phyloP scores from a whole-genome alignment of 1,140 invertebrate species.

The Zaprionus davidi region DNA sequence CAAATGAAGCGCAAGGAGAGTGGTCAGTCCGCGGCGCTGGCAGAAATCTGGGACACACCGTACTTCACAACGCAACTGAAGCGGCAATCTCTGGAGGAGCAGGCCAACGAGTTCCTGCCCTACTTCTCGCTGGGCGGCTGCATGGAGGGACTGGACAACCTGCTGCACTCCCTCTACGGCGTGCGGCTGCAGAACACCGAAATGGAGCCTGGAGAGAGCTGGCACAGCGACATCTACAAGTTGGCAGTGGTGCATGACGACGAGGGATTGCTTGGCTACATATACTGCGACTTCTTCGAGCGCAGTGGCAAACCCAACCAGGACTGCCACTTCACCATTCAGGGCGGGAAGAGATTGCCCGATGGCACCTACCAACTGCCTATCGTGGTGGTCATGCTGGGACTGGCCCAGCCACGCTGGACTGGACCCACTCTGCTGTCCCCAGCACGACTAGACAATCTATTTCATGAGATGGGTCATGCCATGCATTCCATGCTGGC shows the following conservation, averaged over 20 bases:
- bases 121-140: conserved; percentile 97
- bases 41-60: conserved; percentile 93
- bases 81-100: conserved; percentile 88
- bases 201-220: conserved; percentile 90
- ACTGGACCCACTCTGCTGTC: conserved; percentile 92
- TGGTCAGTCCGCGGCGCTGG: conserved; percentile 65
- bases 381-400: conserved; percentile 97
- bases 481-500: conserved; percentile 99
- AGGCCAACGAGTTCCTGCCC: conserved; percentile 89
- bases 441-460: conserved; percentile 95
- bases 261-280: conserved; percentile 94
- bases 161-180: conserved; percentile 92
- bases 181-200: conserved; percentile 90
- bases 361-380: conserved; percentile 96
- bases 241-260: conserved; percentile 91
- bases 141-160: conserved; percentile 96
- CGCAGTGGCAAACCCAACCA: conserved; percentile 95
- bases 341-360: conserved; percentile 92
- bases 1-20: conserved; percentile 87
- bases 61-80: conserved; percentile 91
- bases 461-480: conserved; percentile 99
- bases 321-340: conserved; percentile 99
- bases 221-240: conserved; percentile 95
- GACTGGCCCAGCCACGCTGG: conserved; percentile 90
- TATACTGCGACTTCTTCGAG: conserved; percentile 99